Percentiles rank a stretch among this genome's conserved stretches.
These are phyloP conservation scores for Gnatocerus cornutus DNA, from an alignment of 2,888 invertebrate species.

Conservation along the genomic window DNA sequence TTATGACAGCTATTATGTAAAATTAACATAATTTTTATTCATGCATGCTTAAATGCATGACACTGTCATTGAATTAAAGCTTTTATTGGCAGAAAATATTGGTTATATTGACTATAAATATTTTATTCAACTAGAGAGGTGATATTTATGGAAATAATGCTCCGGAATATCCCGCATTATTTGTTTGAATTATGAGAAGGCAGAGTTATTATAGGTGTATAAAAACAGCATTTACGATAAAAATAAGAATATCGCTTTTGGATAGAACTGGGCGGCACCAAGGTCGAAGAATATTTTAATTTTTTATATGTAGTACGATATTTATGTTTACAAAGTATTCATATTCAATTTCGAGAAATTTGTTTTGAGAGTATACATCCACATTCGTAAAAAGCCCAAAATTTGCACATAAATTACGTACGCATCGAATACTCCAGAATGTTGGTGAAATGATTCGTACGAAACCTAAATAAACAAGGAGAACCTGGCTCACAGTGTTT, in stretches of 20 bases:
- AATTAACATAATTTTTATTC: conserved; percentile 30
- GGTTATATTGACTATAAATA: not conserved
- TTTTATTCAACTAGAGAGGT: not conserved
- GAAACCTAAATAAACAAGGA: conserved; percentile 12
- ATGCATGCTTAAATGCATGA: not conserved
- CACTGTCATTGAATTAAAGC: conserved; percentile 9
- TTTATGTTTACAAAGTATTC: no score
- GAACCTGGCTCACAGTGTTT: conserved; percentile 6
- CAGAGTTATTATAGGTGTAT: not conserved
- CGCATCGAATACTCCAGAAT: conserved; percentile 22
- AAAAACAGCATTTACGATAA: not conserved
- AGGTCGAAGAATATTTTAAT: no score
- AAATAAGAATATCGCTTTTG: not conserved
- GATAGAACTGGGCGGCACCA: no score
- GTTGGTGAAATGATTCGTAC: conserved; percentile 32
- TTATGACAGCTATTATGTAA: not conserved
- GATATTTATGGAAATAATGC: not conserved
- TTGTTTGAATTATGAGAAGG: conserved; percentile 1
- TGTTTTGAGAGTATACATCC: not conserved
- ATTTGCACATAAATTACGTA: conserved; percentile 5
- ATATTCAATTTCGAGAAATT: not conserved
- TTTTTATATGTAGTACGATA: no score
- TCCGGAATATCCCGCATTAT: conserved; percentile 4
- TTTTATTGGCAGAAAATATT: conserved; percentile 8
- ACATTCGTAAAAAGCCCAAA: not conserved